Evolutionary conservation across 2,888 invertebrate species (phyloP), one percentile per base, ranked within the genome.

Genomic region (Amitus sp.): DNA sequence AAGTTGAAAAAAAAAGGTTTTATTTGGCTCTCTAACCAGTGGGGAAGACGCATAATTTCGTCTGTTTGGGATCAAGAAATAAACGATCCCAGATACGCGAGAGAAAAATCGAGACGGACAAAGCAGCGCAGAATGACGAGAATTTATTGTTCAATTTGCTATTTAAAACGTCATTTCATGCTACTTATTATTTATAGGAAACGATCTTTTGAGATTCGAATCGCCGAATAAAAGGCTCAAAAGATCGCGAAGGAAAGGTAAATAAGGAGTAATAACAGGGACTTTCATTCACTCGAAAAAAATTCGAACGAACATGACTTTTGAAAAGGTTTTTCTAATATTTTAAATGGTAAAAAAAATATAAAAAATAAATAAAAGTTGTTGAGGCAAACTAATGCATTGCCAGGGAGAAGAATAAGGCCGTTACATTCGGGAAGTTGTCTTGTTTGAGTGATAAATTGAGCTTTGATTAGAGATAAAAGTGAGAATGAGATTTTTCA

Each of bases 401-500:
- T 48, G 52, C 34, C 57, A 79, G 79, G 79, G 79, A 79, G 81
- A 81, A 81, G 80, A 78, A 77, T 66, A 81, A 82, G 81, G 79
- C 79, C 75, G 71, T 71, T 70, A 74, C 69, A 80, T 79, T 80
- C 76, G 80, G 82, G 76, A 82, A 80, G 80, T 78, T 75, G 71
- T 67, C 78, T 82, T 82, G 78, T 62, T 62, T 58, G 71, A 68
- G 67, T 66, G 61, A n/a, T 59, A 49, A 62, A 43, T 17, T 9
- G 46, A 37, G 19, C 52, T 39, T 28, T 56, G 43, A 45, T 43
- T n/a, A n/a, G n/a, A n/a, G n/a, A n/a, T 4, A 30, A 45, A 47
- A 10, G 10, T 19, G 39, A 18, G 33, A 3, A 33, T 20, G 13
- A 19, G 15, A 40, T 18, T 33, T 52, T 47, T 68, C 70, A 70